Percentiles rank a stretch among this genome's conserved stretches.
Conservation (phyloP, 2,797 vertebrate genomes). For the Halcyon chelicuti region DNA sequence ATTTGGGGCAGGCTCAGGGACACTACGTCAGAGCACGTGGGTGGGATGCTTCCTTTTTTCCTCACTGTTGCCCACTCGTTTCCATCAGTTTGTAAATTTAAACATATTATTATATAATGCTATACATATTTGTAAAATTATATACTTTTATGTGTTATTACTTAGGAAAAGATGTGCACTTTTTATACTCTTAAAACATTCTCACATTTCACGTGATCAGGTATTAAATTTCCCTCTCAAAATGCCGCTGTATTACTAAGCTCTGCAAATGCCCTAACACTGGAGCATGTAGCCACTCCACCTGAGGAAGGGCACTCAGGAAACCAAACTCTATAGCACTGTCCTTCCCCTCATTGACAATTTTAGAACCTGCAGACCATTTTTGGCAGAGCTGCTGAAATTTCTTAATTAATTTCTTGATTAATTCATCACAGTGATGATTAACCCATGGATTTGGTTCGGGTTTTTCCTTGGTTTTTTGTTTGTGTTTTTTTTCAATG, state of each 20-base stretch:
- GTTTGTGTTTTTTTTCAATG: not conserved
- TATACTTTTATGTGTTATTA: rapidly evolving
- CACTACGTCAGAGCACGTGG: rapidly evolving
- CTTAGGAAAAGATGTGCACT: not conserved
- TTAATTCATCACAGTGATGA: not conserved
- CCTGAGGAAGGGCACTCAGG: not conserved
- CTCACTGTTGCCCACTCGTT: not conserved
- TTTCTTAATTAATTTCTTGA: not conserved
- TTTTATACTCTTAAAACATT: not conserved
- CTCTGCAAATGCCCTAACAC: not conserved
- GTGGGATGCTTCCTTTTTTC: not conserved
- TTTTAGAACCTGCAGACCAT: not conserved
- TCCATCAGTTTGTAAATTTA: not conserved
- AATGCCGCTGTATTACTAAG: not conserved
- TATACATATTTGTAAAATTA: not conserved
- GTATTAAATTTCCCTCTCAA: not conserved
- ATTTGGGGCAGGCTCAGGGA: not conserved
- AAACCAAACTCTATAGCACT: not conserved
- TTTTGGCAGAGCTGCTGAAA: not conserved
- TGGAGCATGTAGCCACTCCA: not conserved
- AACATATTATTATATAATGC: not conserved
- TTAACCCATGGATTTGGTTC: not conserved
- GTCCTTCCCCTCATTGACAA: not conserved
- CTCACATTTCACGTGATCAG: rapidly evolving
- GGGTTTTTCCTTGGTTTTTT: too few species aligned